phyloP scores from a whole-genome alignment of 2,113 vertebrate genomes.

The Ranitomeya variabilis region DNA sequence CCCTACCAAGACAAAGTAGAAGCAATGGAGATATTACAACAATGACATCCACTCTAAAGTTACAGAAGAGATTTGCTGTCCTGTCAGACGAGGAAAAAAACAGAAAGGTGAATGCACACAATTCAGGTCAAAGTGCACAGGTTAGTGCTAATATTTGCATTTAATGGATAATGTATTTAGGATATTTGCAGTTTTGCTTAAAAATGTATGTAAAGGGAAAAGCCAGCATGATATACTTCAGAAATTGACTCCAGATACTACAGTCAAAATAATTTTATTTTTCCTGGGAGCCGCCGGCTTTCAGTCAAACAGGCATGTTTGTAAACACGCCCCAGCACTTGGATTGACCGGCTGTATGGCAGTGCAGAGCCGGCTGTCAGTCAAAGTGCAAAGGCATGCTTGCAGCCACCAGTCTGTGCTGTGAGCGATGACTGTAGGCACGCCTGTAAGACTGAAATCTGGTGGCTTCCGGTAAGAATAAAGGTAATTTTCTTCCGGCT shows the following conservation, averaged over 20 bases:
- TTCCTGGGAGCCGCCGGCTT: too few species aligned
- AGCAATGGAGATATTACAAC: conserved; percentile 69
- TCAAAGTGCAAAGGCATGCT: too few species aligned
- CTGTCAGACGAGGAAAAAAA: conserved; percentile 63
- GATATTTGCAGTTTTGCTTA: not conserved
- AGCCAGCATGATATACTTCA: too few species aligned
- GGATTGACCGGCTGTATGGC: too few species aligned
- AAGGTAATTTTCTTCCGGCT: too few species aligned
- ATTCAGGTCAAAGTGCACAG: conserved; percentile 66
- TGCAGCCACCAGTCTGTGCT: too few species aligned
- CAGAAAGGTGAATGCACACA: conserved; percentile 68
- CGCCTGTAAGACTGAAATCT: too few species aligned
- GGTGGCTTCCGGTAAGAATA: too few species aligned
- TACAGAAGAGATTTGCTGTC: conserved; percentile 61
- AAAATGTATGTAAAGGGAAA: not conserved
- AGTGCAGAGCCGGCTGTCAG: too few species aligned
- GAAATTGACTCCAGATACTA: not conserved
- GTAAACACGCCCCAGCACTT: too few species aligned
- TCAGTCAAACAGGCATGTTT: too few species aligned
- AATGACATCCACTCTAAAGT: conserved; percentile 68
- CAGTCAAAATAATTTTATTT: not conserved
- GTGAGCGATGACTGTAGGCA: too few species aligned
- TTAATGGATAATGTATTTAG: conserved; percentile 2
- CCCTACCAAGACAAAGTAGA: conserved; percentile 65
- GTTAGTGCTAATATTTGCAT: conserved; percentile 63